Conservation (phyloP, 2,113 vertebrate genomes). For the Notiomystis cincta region DNA sequence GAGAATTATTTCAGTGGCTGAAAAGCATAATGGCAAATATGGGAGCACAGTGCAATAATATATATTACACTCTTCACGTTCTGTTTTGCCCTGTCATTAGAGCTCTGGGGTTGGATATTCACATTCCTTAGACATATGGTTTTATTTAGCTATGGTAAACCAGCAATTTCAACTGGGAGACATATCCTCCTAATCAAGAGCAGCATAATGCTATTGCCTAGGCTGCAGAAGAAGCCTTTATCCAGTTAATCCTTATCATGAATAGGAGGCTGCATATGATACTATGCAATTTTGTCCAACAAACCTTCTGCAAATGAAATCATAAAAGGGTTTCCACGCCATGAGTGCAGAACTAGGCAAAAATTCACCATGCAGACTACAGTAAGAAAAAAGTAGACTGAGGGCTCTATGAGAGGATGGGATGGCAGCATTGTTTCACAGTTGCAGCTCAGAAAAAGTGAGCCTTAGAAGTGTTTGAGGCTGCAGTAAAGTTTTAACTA, state of each 20-base stretch:
- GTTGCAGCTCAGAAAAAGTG: neutral
- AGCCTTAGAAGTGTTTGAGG: neutral
- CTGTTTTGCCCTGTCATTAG: conserved; percentile 25
- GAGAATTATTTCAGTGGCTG: neutral
- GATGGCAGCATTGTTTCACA: neutral
- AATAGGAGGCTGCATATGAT: neutral
- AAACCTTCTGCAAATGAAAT: neutral
- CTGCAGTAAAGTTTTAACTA: neutral
- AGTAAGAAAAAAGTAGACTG: neutral
- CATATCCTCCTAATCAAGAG: neutral
- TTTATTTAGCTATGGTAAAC: conserved; percentile 18
- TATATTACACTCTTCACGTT: neutral
- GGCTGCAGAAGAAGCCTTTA: neutral
- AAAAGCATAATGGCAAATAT: neutral
- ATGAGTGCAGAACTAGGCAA: neutral
- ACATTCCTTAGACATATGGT: neutral
- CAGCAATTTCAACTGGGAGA: neutral
- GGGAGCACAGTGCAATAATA: neutral
- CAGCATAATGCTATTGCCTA: neutral
- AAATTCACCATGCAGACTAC: neutral
- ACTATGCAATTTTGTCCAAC: neutral
- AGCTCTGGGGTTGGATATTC: neutral
- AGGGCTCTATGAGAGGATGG: neutral
- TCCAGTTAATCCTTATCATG: neutral
- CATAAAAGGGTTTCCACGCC: neutral